Evolutionary conservation across 2,888 invertebrate species (phyloP).

Genomic region (Parasteatoda lunata): DNA sequence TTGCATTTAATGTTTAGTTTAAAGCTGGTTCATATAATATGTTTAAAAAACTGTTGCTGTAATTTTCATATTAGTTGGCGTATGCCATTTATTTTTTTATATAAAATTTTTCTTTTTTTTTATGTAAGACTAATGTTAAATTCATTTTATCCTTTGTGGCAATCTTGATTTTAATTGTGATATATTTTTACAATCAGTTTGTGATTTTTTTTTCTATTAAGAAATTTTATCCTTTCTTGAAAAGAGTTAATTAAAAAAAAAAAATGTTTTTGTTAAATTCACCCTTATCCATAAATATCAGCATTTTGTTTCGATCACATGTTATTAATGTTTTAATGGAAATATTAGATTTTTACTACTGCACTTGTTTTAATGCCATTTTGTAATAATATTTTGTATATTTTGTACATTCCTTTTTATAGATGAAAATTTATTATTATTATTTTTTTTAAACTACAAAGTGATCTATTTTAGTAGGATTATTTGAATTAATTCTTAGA

Average conservation of each 20-base stretch:
- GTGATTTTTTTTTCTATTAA: conserved; percentile 38
- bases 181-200: conserved; percentile 56
- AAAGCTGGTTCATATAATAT: not conserved
- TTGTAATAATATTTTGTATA: conserved; percentile 53
- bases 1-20: not conserved
- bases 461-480: conserved; percentile 3
- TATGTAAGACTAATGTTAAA: not conserved
- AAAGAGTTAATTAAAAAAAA: conserved; percentile 41
- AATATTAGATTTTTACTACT: conserved; percentile 21
- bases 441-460: conserved; percentile 20
- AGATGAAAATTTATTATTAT: conserved; percentile 11
- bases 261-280: conserved; percentile 46
- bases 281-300: conserved; percentile 15
- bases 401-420: conserved; percentile 61
- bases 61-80: not conserved
- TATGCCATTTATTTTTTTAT: not conserved
- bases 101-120: not conserved
- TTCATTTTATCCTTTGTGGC: conserved; percentile 41
- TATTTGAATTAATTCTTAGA: conserved; percentile 12
- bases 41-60: not conserved
- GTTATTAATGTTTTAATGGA: conserved; percentile 30
- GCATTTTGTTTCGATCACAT: conserved; percentile 31
- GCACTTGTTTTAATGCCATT: conserved; percentile 62
- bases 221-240: conserved; percentile 30
- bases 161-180: conserved; percentile 49